Percentiles rank a stretch among this genome's conserved stretches.
These are phyloP conservation scores for Anastrepha ludens DNA, from an alignment of 1,140 invertebrate genomes.

Conservation along the genomic window DNA sequence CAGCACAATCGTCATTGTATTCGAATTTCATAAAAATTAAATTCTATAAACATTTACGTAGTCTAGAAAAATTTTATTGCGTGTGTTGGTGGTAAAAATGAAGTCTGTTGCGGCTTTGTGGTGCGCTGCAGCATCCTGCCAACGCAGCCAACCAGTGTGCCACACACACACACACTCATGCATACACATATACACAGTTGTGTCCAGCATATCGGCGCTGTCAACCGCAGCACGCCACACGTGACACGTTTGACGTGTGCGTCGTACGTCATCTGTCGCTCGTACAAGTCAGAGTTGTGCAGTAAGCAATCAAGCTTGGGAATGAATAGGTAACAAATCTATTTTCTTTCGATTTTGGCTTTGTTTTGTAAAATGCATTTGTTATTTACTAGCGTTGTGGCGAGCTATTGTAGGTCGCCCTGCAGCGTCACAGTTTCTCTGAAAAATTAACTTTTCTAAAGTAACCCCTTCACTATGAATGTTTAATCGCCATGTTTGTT, in stretches of 20 bases:
- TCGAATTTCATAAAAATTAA: slow-evolving; percentile 35
- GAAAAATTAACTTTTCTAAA: background rate
- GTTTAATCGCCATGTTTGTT: background rate
- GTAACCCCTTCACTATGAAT: background rate
- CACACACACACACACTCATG: background rate
- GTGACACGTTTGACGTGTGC: slow-evolving; percentile 44
- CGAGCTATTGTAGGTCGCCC: background rate
- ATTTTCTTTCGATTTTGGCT: background rate
- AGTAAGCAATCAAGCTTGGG: background rate
- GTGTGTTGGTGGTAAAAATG: background rate
- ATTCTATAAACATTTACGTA: slow-evolving; percentile 27
- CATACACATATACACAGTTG: background rate
- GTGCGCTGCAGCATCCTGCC: background rate
- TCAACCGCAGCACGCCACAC: slow-evolving; percentile 47
- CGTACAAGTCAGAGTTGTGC: background rate
- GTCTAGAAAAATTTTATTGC: slow-evolving; percentile 10
- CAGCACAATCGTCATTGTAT: background rate
- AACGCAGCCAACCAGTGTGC: background rate
- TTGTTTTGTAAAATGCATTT: slow-evolving; percentile 2
- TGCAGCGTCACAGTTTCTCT: background rate
- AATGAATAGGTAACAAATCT: background rate
- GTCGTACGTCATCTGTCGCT: background rate
- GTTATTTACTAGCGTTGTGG: background rate
- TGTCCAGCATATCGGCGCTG: slow-evolving; percentile 10
- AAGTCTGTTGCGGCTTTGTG: slow-evolving; percentile 9